Percentiles rank a stretch among this genome's conserved stretches.
These are phyloP conservation scores for Ceramica pisi DNA, from an alignment of 2,888 invertebrate genomes.

Conservation along the genomic window DNA sequence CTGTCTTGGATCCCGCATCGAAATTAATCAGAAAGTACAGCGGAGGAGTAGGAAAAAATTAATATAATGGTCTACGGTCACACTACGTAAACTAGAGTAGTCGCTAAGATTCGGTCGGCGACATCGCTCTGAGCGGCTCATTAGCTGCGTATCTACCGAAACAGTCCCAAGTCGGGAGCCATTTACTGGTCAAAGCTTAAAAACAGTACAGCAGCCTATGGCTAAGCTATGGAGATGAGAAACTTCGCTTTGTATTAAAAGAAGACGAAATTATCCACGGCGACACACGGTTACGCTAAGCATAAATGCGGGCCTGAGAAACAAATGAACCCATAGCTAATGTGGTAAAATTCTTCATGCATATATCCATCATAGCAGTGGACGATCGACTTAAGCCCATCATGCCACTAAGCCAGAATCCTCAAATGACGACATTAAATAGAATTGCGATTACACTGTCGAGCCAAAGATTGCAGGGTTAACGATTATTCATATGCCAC, in stretches of 20 bases:
- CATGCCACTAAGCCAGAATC: not conserved
- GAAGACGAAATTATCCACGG: not conserved
- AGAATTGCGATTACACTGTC: not conserved
- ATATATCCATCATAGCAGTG: not conserved
- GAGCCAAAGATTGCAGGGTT: slow-evolving; percentile 15
- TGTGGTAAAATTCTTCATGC: not conserved
- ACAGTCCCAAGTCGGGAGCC: slow-evolving; percentile 40
- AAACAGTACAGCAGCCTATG: not conserved
- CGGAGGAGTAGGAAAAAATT: too few species aligned
- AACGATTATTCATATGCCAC: slow-evolving; percentile 8
- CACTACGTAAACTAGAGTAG: slow-evolving; percentile 34
- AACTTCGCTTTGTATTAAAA: not conserved
- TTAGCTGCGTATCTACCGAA: slow-evolving; percentile 48
- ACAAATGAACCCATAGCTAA: too few species aligned
- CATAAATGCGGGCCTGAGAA: not conserved
- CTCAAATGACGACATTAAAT: slow-evolving; percentile 3
- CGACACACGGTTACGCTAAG: too few species aligned
- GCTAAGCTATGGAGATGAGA: not conserved
- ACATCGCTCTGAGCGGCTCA: slow-evolving; percentile 44
- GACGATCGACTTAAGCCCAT: slow-evolving; percentile 8
- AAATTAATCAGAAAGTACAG: too few species aligned
- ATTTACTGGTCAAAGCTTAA: slow-evolving; percentile 36
- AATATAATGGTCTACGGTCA: slow-evolving; percentile 21
- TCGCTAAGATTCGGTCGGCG: slow-evolving; percentile 20
- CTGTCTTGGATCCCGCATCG: too few species aligned